Evolutionary conservation across 1,140 invertebrate genomes (phyloP).

Genomic region (Drosophila subpulchrella): DNA sequence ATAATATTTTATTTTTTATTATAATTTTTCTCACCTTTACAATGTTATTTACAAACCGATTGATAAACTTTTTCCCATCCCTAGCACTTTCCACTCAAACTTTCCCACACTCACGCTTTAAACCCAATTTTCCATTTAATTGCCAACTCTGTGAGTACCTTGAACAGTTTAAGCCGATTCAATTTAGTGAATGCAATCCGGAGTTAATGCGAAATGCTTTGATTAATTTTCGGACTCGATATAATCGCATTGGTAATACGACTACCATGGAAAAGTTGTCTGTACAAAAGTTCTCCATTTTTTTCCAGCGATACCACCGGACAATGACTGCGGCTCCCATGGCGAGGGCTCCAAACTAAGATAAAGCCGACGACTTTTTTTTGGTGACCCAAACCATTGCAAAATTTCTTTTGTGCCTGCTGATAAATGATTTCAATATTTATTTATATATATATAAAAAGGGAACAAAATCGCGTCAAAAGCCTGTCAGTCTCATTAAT

Average conservation of each 20-base stretch:
- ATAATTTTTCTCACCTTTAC: background rate
- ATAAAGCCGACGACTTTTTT: slow-evolving; percentile 51
- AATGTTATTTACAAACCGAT: background rate
- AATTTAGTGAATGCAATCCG: slow-evolving; percentile 47
- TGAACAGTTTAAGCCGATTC: slow-evolving; percentile 42
- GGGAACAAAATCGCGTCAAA: slow-evolving; percentile 65
- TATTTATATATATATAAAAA: slow-evolving; percentile 32
- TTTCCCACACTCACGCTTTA: slow-evolving; percentile 9
- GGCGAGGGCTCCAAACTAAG: slow-evolving; percentile 51
- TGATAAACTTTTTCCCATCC: background rate
- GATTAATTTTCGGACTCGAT: slow-evolving; percentile 36
- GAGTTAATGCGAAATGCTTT: slow-evolving; percentile 42
- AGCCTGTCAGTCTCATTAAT: slow-evolving; percentile 76
- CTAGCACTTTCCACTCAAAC: background rate
- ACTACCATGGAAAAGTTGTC: slow-evolving; percentile 30
- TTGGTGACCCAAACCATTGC: slow-evolving; percentile 21
- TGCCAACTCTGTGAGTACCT: slow-evolving; percentile 14
- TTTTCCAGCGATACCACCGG: background rate
- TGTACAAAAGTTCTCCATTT: slow-evolving; percentile 22
- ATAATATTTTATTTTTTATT: too few species aligned
- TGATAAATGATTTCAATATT: slow-evolving; percentile 79
- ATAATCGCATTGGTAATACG: slow-evolving; percentile 33
- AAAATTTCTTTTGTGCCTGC: slow-evolving; percentile 52
- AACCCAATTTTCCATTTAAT: slow-evolving; percentile 24
- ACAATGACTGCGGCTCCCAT: slow-evolving; percentile 31